phyloP scores from a whole-genome alignment of 2,888 invertebrate species.

The Scaptodrosophila latifasciaeformis region DNA sequence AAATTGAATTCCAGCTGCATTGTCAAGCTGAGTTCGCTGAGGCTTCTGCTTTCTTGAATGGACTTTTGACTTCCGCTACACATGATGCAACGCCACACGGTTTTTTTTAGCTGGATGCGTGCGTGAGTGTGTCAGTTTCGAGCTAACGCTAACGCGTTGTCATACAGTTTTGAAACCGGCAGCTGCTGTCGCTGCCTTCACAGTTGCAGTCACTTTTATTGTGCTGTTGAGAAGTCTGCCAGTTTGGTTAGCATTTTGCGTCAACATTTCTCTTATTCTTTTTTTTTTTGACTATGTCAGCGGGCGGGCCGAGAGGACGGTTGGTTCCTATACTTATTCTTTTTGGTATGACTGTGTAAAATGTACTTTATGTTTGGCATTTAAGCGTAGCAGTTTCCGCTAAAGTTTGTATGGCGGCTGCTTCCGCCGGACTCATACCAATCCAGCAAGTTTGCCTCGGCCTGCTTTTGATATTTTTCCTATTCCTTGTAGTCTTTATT shows the following conservation, averaged over 20 bases:
- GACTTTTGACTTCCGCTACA: conserved; percentile 47
- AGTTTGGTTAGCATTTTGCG: too few species aligned
- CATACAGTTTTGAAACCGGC: conserved; percentile 48
- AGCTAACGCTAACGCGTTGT: conserved; percentile 43
- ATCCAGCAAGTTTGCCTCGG: not conserved
- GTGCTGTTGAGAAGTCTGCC: conserved; percentile 26
- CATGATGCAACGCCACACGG: conserved; percentile 39
- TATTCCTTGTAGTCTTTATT: not conserved
- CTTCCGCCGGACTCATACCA: too few species aligned
- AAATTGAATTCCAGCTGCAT: too few species aligned
- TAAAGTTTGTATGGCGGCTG: conserved; percentile 55
- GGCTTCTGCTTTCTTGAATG: conserved; percentile 32
- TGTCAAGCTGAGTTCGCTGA: too few species aligned
- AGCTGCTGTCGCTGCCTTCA: not conserved
- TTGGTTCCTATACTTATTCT: conserved; percentile 23
- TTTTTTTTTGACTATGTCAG: conserved; percentile 37
- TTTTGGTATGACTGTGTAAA: conserved; percentile 32
- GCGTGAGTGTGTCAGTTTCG: conserved; percentile 18
- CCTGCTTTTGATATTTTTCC: not conserved
- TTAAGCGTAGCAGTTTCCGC: conserved; percentile 72
- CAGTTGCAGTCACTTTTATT: not conserved
- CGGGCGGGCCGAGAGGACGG: conserved; percentile 22
- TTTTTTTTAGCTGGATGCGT: conserved; percentile 10
- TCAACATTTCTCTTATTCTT: conserved; percentile 17
- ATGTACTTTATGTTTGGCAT: conserved; percentile 64